These are phyloP conservation scores for Erethizon dorsatum DNA, from an alignment of 2,797 vertebrate species.

Conservation along the genomic window DNA sequence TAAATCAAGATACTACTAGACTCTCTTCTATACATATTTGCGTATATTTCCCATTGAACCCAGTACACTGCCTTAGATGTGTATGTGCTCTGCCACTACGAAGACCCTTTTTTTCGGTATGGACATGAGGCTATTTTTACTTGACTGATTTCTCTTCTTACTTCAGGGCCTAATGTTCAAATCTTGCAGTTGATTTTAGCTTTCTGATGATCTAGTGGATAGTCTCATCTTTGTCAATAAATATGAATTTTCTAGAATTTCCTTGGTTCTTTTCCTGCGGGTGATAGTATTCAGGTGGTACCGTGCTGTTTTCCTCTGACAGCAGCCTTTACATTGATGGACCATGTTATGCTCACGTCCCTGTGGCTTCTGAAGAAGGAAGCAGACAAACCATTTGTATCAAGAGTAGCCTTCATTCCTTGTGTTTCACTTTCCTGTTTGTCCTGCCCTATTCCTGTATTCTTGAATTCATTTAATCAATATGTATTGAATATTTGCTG, in stretches of 20 bases:
- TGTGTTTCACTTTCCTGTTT: not conserved
- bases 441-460: not conserved
- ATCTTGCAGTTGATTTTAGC: not conserved
- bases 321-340: not conserved
- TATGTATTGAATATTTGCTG: not conserved
- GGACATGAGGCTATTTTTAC: not conserved
- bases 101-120: not conserved
- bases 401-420: not conserved
- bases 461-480: not conserved
- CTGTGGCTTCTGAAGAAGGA: not conserved
- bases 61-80: not conserved
- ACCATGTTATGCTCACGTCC: not conserved
- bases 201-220: not conserved
- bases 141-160: conserved; percentile 9
- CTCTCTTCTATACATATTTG: not conserved
- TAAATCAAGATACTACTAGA: not conserved
- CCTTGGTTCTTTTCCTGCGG: not conserved
- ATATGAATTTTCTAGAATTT: not conserved
- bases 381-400: not conserved
- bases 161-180: not conserved
- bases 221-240: not conserved
- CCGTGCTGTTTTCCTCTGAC: not conserved
- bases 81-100: not conserved
- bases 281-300: not conserved
- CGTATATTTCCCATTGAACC: not conserved